These are phyloP conservation scores for Drosophila sproati DNA, from an alignment of 1,140 invertebrate genomes.

Conservation along the genomic window DNA sequence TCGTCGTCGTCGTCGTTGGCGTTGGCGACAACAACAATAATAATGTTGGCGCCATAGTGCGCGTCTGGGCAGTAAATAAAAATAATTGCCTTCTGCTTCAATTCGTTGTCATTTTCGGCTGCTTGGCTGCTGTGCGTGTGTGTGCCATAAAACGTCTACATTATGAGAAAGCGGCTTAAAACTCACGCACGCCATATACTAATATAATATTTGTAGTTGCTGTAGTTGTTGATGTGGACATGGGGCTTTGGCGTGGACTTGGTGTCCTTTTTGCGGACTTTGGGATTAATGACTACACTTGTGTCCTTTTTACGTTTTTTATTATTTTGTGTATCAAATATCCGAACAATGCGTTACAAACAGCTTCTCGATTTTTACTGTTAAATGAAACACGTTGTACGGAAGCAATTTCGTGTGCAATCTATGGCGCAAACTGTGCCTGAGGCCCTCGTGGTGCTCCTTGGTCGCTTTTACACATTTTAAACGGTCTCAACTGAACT, in stretches of 20 bases:
- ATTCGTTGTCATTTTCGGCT: constrained; percentile 72
- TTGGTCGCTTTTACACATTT: constrained; percentile 66
- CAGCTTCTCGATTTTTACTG: constrained; percentile 63
- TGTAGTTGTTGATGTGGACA: background rate
- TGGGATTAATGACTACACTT: constrained; percentile 70
- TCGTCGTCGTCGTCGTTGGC: constrained; percentile 2
- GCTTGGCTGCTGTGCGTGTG: constrained; percentile 41
- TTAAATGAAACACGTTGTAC: constrained; percentile 82
- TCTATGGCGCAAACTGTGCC: constrained; percentile 61
- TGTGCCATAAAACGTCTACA: constrained; percentile 71
- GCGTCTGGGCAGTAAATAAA: constrained; percentile 82
- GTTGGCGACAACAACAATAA: constrained; percentile 61
- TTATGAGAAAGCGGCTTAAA: constrained; percentile 73
- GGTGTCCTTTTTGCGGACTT: constrained; percentile 38
- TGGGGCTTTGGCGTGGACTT: background rate
- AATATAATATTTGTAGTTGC: constrained; percentile 26
- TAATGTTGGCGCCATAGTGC: constrained; percentile 77
- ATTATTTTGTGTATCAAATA: constrained; percentile 49
- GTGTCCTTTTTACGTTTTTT: background rate
- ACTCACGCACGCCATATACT: constrained; percentile 54
- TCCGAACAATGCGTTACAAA: constrained; percentile 61
- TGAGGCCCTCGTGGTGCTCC: constrained; percentile 30
- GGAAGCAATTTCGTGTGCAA: constrained; percentile 78
- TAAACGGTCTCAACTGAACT: constrained; percentile 42
- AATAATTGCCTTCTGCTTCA: constrained; percentile 83